Evolutionary conservation across 92 coral and sea anemone species (phyloP).

Genomic region (Phenganax marumi): DNA sequence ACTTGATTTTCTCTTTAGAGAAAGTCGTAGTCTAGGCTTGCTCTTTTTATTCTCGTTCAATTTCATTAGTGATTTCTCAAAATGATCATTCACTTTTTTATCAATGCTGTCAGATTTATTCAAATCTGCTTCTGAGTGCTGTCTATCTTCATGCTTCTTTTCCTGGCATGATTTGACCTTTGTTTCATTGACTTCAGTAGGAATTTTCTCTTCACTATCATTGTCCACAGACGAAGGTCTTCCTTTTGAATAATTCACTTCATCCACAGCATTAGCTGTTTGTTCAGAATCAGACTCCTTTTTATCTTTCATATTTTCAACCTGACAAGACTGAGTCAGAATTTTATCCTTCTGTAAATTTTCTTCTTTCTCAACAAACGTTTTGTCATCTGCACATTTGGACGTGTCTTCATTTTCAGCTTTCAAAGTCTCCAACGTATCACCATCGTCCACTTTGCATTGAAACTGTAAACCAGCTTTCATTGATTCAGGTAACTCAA

Average conservation of each 20-base stretch:
- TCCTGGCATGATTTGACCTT: neutral
- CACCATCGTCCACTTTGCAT: neutral
- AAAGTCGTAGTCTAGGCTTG: neutral
- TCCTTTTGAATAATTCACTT: too few relatives aligned
- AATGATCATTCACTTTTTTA: neutral
- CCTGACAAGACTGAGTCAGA: too few relatives aligned
- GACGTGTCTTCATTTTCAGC: neutral
- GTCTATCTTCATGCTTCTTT: neutral
- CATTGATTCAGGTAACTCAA: neutral
- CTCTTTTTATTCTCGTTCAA: neutral
- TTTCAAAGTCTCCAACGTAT: neutral
- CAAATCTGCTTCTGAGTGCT: neutral
- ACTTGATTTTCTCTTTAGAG: constrained; percentile 11
- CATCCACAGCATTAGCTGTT: too few relatives aligned
- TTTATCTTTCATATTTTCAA: too few relatives aligned
- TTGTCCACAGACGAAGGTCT: too few relatives aligned
- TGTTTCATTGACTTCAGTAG: neutral
- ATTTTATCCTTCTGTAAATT: too few relatives aligned
- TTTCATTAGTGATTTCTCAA: neutral
- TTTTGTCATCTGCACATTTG: neutral
- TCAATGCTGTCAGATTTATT: neutral
- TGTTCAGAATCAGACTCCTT: too few relatives aligned
- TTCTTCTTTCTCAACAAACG: neutral
- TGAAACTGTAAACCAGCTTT: neutral
- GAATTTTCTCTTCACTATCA: neutral